Evolutionary conservation across 23 tunicate genomes (phyloP), one percentile per base, ranked within the genome.

Genomic region (Aplidium turbinatum): DNA sequence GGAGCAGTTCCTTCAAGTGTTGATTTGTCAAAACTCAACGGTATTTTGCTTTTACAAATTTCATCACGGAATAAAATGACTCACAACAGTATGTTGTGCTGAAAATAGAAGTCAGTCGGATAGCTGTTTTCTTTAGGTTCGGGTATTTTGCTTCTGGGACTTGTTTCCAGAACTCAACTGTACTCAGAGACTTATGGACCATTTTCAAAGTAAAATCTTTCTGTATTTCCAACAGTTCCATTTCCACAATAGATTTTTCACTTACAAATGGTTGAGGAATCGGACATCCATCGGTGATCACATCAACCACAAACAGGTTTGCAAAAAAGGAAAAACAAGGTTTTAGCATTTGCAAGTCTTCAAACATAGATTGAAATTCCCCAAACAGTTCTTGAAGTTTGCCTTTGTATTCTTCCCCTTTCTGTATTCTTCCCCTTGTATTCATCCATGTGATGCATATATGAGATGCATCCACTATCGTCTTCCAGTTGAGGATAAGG

Each of bases 81-180:
- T 78, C 82, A 63, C 82, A 76, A 48, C 82, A 78, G 73, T 78
- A 75, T 78, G 82, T 64, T 42, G 82, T 64, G 73, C 73, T 78
- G 63, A 47, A 78, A 64, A 78, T 48, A n/a, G 82, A 65, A 63
- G 31, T 48, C n/a, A 50, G 35, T 20, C 38, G 63, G 9, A 66
- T 38, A 2, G 54, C 70, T 75, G 28, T 75, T 75, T 58, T 75
- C 35, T n/a, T 75, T 18, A 75, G 80, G 38, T 75, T 39, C 36
- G 70, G 68, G 55, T 75, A 75, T 57, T 75, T 75, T 57, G 69
- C 69, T 75, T 57, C 80, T 75, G 80, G 69, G 55, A 75, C 80
- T 58, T 75, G 55, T 58, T 58, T 58, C 80, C 80, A 75, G 70
- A 75, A 75, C 53, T 58, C 80, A 58, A 75, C 69, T 75, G 73